These are phyloP conservation scores for Nipponacmea schrenckii DNA, from an alignment of 2,888 invertebrate genomes.

Conservation along the genomic window DNA sequence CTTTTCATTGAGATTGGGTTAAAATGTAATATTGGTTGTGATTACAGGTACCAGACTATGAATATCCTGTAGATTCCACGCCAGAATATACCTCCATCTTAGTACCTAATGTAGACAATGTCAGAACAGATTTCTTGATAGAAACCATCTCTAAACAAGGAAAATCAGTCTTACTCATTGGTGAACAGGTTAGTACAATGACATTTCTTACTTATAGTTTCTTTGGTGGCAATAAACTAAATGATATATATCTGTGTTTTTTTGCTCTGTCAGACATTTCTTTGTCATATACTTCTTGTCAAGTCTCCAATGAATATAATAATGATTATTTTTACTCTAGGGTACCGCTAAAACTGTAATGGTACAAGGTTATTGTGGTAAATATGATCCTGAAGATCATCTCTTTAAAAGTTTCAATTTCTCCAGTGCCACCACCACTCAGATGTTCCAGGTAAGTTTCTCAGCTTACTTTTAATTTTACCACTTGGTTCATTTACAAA, in stretches of 20 bases:
- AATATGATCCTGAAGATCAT: conserved; percentile 82
- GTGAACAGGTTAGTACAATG: conserved; percentile 63
- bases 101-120: conserved; percentile 68
- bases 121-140: conserved; percentile 66
- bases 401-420: conserved; percentile 93
- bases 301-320: neutral
- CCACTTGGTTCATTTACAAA: neutral
- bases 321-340: conserved; percentile 69
- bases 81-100: conserved; percentile 67
- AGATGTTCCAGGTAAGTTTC: conserved; percentile 79
- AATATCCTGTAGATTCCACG: conserved; percentile 59
- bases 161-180: conserved; percentile 68
- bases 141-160: conserved; percentile 65
- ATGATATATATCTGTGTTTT: too few relatives aligned
- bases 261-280: too few relatives aligned
- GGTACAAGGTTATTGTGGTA: conserved; percentile 95
- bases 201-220: too few relatives aligned
- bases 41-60: conserved; percentile 61
- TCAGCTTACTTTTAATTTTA: neutral
- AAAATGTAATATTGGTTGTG: neutral
- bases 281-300: too few relatives aligned
- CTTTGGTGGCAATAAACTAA: too few relatives aligned
- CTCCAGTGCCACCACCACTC: conserved; percentile 93
- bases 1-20: neutral
- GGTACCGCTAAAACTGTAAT: conserved; percentile 97